Evolutionary conservation across 2,113 vertebrate genomes (phyloP).

Genomic region (Cisticola juncidis): DNA sequence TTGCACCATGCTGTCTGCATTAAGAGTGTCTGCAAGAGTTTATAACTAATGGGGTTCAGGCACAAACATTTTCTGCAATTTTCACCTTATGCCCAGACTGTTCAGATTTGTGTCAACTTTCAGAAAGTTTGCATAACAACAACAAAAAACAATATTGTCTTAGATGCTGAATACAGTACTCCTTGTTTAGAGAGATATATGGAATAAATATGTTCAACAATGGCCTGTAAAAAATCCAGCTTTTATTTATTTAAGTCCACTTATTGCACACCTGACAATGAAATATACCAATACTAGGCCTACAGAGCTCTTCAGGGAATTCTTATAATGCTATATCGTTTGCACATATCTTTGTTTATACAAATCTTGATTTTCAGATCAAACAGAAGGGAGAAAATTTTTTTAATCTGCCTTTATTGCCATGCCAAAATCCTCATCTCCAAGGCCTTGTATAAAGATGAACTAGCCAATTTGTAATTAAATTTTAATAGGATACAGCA

Average conservation of each 20-base stretch:
- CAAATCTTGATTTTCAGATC: not conserved
- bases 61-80: not conserved
- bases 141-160: not conserved
- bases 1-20: not conserved
- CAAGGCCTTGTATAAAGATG: not conserved
- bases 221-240: not conserved
- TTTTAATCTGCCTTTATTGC: not conserved
- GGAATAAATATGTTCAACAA: not conserved
- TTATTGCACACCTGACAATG: not conserved
- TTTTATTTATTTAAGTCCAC: not conserved
- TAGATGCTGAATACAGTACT: not conserved
- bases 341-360: not conserved
- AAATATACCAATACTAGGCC: not conserved
- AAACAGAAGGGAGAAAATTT: not conserved
- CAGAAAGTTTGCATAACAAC: not conserved
- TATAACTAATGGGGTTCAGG: not conserved
- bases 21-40: not conserved
- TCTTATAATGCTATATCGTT: not conserved
- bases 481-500: not conserved
- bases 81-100: not conserved
- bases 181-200: not conserved
- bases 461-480: constrained; percentile 9
- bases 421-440: not conserved
- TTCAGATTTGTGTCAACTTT: not conserved
- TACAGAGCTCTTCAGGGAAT: not conserved